Evolutionary conservation across 53 echinoderm and acorn worm species (phyloP).

Genomic region (Glandiceps talaboti): DNA sequence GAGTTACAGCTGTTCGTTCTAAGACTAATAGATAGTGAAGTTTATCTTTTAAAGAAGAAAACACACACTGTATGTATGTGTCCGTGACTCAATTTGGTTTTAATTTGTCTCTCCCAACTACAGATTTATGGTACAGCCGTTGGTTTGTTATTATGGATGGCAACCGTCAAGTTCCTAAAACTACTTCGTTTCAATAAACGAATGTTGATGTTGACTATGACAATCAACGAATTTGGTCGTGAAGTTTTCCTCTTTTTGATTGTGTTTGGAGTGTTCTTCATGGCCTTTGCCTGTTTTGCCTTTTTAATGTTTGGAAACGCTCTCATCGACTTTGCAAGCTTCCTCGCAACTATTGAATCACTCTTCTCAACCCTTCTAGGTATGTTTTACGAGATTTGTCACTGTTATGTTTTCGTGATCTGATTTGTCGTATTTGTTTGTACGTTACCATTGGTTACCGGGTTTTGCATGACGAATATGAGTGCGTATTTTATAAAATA

Average conservation of each 20-base stretch:
- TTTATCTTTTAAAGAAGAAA: too few relatives aligned
- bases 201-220: slow-evolving; percentile 55
- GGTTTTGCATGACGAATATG: too few relatives aligned
- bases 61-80: too few relatives aligned
- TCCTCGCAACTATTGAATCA: slow-evolving; percentile 57
- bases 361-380: slow-evolving; percentile 86
- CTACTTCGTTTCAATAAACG: slow-evolving; percentile 70
- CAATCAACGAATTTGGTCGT: slow-evolving; percentile 47
- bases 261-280: slow-evolving; percentile 74
- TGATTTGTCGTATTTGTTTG: too few relatives aligned
- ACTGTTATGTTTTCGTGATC: too few relatives aligned
- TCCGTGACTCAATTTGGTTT: too few relatives aligned
- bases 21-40: too few relatives aligned
- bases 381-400: too few relatives aligned
- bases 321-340: slow-evolving; percentile 51
- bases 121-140: slow-evolving; percentile 65
- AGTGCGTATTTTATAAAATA: too few relatives aligned
- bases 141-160: slow-evolving; percentile 58
- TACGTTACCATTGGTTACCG: too few relatives aligned
- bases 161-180: slow-evolving; percentile 64
- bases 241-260: slow-evolving; percentile 79
- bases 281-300: slow-evolving; percentile 59
- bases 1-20: too few relatives aligned
- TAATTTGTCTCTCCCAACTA: neutral
- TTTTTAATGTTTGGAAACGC: slow-evolving; percentile 54